These are phyloP conservation scores for Chymomyza fuscimana DNA, from an alignment of 2,888 invertebrate genomes.

Conservation along the genomic window DNA sequence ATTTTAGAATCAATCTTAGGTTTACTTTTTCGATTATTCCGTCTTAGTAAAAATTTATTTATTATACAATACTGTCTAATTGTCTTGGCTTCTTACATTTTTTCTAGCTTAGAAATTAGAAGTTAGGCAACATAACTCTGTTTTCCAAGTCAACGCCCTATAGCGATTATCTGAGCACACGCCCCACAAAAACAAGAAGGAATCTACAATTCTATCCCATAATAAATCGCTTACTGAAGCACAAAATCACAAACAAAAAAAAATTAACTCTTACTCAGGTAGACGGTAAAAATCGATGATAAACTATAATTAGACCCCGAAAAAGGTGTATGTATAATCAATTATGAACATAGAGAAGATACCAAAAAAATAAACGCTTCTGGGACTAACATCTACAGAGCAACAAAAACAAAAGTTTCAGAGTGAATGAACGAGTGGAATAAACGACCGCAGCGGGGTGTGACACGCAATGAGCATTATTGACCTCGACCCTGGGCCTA, in stretches of 20 bases:
- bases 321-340: slow-evolving; percentile 66
- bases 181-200: slow-evolving; percentile 24
- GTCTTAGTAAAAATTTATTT: too few species aligned
- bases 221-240: slow-evolving; percentile 55
- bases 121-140: background rate
- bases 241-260: slow-evolving; percentile 25
- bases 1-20: too few species aligned
- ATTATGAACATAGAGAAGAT: slow-evolving; percentile 53
- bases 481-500: slow-evolving; percentile 60
- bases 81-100: background rate
- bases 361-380: background rate
- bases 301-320: slow-evolving; percentile 53
- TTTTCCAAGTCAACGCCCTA: background rate
- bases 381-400: background rate
- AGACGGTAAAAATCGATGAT: slow-evolving; percentile 50
- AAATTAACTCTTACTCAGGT: slow-evolving; percentile 37
- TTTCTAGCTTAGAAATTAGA: background rate
- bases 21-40: too few species aligned
- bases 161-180: slow-evolving; percentile 33
- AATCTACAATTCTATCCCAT: slow-evolving; percentile 30
- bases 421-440: slow-evolving; percentile 20
- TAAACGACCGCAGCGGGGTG: slow-evolving; percentile 13
- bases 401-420: background rate
- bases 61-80: too few species aligned
- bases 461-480: slow-evolving; percentile 34